Evolutionary conservation across 2,797 vertebrate species (phyloP), one percentile per base, ranked within the genome.

Genomic region (Staurois parvus): DNA sequence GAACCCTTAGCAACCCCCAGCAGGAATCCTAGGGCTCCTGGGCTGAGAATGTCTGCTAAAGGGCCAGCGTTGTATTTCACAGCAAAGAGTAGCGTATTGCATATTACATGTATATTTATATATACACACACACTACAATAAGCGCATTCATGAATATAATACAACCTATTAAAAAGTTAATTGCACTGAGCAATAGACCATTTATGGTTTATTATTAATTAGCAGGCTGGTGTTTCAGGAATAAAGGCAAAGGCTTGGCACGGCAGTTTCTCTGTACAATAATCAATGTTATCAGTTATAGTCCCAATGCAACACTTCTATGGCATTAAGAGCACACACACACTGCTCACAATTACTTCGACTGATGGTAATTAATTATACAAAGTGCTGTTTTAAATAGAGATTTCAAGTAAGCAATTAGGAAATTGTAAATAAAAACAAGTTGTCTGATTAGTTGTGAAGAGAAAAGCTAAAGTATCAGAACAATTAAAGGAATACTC

Each of bases 241-340:
- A 56, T 56, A 42, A 69, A 75, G 45, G 24, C 70, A 85, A 67
- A 42, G 26, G 42, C 84, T 85, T 85, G 77, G 77, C 84, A 81
- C 34, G 78, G 70, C 78, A 34, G 66, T 34, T 40, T 32, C 80
- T 86, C 79, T 83, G 64, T 83, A 85, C 76, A 79, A 86, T 83
- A 86, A 86, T 83, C 79, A 86, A 83, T 83, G 79, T 83, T 72
- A 83, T 83, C 79, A 72, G 79, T 86, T 86, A 86, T 83, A 32
- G 80, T 78, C 85, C 85, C 85, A 83, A 67, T 78, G 85, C 80
- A 86, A 82, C 85, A 77, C 85, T 86, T 86, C 64, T 24, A 78
- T 66, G 72, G 72, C 77, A 86, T 24, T 77, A 67, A 52, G 67
- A 83, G 69, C 82, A 37, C 76, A 77, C 76, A 77, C 76, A 72